Evolutionary conservation across 2,888 invertebrate species (phyloP), one percentile per base, ranked within the genome.

Genomic region (Hipparchia semele): DNA sequence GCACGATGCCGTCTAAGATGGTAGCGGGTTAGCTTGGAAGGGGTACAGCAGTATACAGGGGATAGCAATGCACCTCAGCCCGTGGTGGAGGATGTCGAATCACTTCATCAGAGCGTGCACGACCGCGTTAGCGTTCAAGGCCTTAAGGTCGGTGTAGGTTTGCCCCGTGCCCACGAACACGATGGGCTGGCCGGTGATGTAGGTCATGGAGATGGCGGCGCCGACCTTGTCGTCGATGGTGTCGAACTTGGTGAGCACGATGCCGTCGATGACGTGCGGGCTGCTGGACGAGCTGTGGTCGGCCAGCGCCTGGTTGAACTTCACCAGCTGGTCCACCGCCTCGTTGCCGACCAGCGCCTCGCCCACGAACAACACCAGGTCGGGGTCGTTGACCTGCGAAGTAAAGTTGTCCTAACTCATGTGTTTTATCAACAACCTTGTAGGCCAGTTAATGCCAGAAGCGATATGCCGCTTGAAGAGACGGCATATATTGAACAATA

Each of bases 341-440:
- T 99, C 99, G 89, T 99, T 99, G 49, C 99, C 99, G 0, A 99
- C 99, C n/a, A 99, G 94, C 0, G 99, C 99, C 89, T 99, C 99
- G 0, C 99, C 99, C 9, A 99, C 99, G 90, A 99, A 99, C n/a
- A 99, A 94, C 2, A 99, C 99, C 86, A 99, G 94, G 92, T 99
- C 99, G 0, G 99, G 99, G 84, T 98, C 97, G 90, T 99, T 99
- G 61, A 99, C 98, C 79, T 87, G 13, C 1, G 51, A 51, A 4
- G 6, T 49, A 13, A 49, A 12, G 12, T 53, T 13, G 13, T 49
- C 13, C 6, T 23, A 10, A 51, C 51, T 9, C 9, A 10, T 23
- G 23, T n/a, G n/a, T n/a, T n/a, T n/a, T n/a, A n/a, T n/a, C n/a
- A n/a, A n/a, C n/a, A n/a, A n/a, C n/a, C n/a, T n/a, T n/a, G n/a